Percentiles rank a stretch among this genome's conserved stretches.
Conservation (phyloP, 2,888 invertebrate species). For the Congeria kusceri region DNA sequence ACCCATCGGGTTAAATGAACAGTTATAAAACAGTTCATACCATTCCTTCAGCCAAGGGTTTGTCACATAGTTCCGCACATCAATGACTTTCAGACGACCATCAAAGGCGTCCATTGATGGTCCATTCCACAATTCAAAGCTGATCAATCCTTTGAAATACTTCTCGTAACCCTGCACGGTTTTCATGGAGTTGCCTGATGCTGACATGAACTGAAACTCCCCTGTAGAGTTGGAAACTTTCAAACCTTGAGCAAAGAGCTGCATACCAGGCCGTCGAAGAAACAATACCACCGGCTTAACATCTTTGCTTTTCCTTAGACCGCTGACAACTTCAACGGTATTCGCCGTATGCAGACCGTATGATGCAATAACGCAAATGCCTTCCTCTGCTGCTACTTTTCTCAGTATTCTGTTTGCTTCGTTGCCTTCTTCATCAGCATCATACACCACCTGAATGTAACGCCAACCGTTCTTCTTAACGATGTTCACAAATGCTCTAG, state of each 20-base stretch:
- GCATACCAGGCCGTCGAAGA: slow-evolving; percentile 43
- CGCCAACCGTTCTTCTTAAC: slow-evolving; percentile 84
- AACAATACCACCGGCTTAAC: slow-evolving; percentile 76
- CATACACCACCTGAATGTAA: slow-evolving; percentile 81
- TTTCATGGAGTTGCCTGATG: slow-evolving; percentile 37
- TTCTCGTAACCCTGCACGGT: slow-evolving; percentile 72
- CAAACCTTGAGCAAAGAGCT: slow-evolving; percentile 63
- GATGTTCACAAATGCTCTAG: slow-evolving; percentile 81
- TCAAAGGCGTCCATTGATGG: slow-evolving; percentile 17
- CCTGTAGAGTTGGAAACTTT: slow-evolving; percentile 46
- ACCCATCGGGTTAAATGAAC: slow-evolving; percentile 66
- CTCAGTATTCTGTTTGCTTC: slow-evolving; percentile 66
- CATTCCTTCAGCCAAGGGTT: slow-evolving; percentile 83
- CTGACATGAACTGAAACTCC: slow-evolving; percentile 77
- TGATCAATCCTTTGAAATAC: slow-evolving; percentile 74
- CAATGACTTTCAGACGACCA: slow-evolving; percentile 65
- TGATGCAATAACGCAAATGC: slow-evolving; percentile 79
- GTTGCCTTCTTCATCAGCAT: slow-evolving; percentile 54
- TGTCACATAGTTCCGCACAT: slow-evolving; percentile 62
- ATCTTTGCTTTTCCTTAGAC: slow-evolving; percentile 57
- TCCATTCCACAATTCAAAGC: slow-evolving; percentile 55
- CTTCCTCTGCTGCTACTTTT: slow-evolving; percentile 71
- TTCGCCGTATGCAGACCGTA: slow-evolving; percentile 36
- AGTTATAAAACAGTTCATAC: slow-evolving; percentile 76
- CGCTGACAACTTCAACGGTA: slow-evolving; percentile 50